A percentile compares a stretch with the other conserved stretches of the same genome.
These are phyloP conservation scores for Arvicanthis niloticus DNA, from an alignment of 2,113 vertebrate species.

Conservation along the genomic window DNA sequence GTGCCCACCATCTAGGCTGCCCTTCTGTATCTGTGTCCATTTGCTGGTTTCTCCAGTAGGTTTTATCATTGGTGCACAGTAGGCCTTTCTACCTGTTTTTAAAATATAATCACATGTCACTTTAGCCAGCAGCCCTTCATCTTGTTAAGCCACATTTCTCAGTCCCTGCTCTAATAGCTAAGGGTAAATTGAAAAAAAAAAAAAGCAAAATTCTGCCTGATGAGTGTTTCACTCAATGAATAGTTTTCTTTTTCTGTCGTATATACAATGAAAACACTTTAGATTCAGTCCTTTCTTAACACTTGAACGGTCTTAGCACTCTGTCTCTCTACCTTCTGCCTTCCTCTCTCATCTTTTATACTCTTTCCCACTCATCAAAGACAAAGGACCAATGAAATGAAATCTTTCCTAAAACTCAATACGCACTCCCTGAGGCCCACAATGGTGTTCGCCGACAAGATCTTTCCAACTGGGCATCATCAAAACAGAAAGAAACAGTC, in stretches of 20 bases:
- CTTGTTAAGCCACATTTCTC: constrained; percentile 41
- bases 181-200: constrained; percentile 55
- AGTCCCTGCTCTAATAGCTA: constrained; percentile 44
- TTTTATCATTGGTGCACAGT: constrained; percentile 53
- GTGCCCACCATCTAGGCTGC: no score
- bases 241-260: constrained; percentile 53
- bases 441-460: background rate
- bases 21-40: no score
- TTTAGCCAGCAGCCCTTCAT: constrained; percentile 23
- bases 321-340: background rate
- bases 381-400: background rate
- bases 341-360: constrained; percentile 6
- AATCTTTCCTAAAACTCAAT: constrained; percentile 39
- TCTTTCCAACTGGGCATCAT: background rate
- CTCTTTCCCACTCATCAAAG: background rate
- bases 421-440: background rate
- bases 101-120: constrained; percentile 11
- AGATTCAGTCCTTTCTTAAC: constrained; percentile 12
- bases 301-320: constrained; percentile 21
- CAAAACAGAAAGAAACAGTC: background rate
- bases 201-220: constrained; percentile 51
- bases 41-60: no score
- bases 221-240: constrained; percentile 70
- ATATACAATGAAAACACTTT: constrained; percentile 27
- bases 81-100: constrained; percentile 10